Evolutionary conservation across 2,797 vertebrate genomes (phyloP), one percentile per base, ranked within the genome.

Genomic region (Euthynnus affinis): DNA sequence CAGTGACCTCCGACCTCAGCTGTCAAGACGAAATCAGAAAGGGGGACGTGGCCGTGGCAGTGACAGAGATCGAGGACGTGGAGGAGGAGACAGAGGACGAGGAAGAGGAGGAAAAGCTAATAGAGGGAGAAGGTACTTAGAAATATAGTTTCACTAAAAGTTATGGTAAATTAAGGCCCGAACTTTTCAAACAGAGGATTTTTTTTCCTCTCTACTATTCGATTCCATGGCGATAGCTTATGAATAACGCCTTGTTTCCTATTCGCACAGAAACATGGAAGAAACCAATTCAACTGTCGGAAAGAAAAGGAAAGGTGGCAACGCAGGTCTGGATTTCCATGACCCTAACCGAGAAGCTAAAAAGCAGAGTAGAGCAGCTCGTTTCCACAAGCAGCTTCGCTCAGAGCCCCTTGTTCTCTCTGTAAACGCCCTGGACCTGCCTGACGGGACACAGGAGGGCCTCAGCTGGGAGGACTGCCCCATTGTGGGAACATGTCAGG

Each of bases 381-480:
- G 97, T 17, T 98, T 98, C 89, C 97, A 98, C 85, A 97, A 96
- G 1, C 96, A 96, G 79, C 92, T 98, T 58, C 96, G 97, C 55
- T 93, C 96, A 0, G 97, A 98, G 84, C 97, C 97, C 2, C 92
- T 98, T 58, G 95, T 98, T 57, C 92, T 98, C 52, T 97, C 97
- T 68, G 94, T 98, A 52, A 97, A 96, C 27, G 18, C 93, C 8
- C 58, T 93, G 10, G 95, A 95, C 40, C 67, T 95, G 1, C 94
- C 95, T 6, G 94, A 94, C 48, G 95, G 93, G 20, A 92, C 93
- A 17, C 90, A 96, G 5, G 96, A 97, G 9, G 87, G 91, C 62
- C 93, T 97, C 0, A 97, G 97, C 90, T 99, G 97, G 97, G 96
- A 98, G 58, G 97, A 98, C 77, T 96, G 97, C 37, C 97, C 97